A percentile compares a stretch with the other conserved stretches of the same genome.
Evolutionary conservation across 2,888 invertebrate species (phyloP).

Genomic region (Acanthosepion esculentum): DNA sequence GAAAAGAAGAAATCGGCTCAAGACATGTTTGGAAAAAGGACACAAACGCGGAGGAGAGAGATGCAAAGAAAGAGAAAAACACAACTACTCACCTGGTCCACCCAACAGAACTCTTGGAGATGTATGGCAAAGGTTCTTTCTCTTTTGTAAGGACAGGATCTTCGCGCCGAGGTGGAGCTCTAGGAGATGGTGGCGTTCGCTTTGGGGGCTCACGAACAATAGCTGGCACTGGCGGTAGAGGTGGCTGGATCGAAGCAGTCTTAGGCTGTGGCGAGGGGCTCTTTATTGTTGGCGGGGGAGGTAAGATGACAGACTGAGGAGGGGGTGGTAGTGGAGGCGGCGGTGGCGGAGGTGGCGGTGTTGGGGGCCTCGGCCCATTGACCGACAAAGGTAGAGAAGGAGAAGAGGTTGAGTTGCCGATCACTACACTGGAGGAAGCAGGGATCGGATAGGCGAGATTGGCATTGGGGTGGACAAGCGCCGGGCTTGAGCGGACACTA

Average conservation of each 20-base stretch:
- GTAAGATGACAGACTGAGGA: background rate
- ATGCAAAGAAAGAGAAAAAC: too few species aligned
- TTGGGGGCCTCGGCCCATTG: conserved; percentile 43
- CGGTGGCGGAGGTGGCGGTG: background rate
- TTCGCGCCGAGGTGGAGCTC: conserved; percentile 37
- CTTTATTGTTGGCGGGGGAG: conserved; percentile 38
- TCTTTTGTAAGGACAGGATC: conserved; percentile 45
- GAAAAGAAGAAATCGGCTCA: background rate
- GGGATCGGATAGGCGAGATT: conserved; percentile 23
- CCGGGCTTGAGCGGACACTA: background rate
- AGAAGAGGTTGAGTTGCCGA: background rate
- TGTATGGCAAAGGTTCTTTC: conserved; percentile 46
- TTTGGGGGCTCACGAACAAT: conserved; percentile 44
- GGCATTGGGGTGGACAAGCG: conserved; percentile 25
- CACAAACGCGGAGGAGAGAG: too few species aligned
- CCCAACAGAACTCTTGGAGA: conserved; percentile 41
- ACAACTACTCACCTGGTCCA: conserved; percentile 43
- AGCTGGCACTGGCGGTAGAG: conserved; percentile 48
- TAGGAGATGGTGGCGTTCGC: conserved; percentile 35
- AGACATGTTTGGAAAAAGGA: too few species aligned
- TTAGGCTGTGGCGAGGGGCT: conserved; percentile 45
- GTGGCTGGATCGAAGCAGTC: conserved; percentile 33
- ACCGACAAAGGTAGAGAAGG: background rate
- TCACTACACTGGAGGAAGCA: background rate
- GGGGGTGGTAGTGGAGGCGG: conserved; percentile 10